These are phyloP conservation scores for Dryas iulia DNA, from an alignment of 1,140 invertebrate genomes.

Conservation along the genomic window DNA sequence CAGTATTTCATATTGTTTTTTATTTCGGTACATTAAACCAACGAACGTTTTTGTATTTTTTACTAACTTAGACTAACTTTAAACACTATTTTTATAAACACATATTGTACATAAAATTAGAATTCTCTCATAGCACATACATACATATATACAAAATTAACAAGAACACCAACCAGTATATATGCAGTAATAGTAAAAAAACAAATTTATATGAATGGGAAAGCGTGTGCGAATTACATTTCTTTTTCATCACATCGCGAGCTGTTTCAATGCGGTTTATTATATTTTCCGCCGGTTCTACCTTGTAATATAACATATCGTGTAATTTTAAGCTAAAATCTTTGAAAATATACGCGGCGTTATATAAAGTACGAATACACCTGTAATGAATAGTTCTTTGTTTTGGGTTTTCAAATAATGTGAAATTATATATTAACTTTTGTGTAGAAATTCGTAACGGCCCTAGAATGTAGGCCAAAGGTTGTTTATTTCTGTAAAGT, in stretches of 20 bases:
- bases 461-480: not conserved
- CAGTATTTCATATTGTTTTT: no score
- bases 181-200: not conserved
- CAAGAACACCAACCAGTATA: not conserved
- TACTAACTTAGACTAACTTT: no score
- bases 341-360: not conserved
- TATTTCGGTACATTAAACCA: no score
- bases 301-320: not conserved
- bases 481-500: not conserved
- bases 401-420: not conserved
- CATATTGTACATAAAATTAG: not conserved
- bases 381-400: not conserved
- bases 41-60: no score
- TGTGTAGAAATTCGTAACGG: no score
- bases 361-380: not conserved
- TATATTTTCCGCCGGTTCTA: not conserved
- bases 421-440: not conserved
- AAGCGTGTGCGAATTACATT: conserved; percentile 1
- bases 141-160: not conserved
- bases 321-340: conserved; percentile 1
- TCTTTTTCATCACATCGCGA: not conserved
- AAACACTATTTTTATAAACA: no score
- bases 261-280: not conserved
- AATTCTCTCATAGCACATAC: no score
- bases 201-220: not conserved